Percentiles rank a stretch among this genome's conserved stretches.
phyloP scores from a whole-genome alignment of 2,797 vertebrate genomes.

The Sebastes umbrosus region DNA sequence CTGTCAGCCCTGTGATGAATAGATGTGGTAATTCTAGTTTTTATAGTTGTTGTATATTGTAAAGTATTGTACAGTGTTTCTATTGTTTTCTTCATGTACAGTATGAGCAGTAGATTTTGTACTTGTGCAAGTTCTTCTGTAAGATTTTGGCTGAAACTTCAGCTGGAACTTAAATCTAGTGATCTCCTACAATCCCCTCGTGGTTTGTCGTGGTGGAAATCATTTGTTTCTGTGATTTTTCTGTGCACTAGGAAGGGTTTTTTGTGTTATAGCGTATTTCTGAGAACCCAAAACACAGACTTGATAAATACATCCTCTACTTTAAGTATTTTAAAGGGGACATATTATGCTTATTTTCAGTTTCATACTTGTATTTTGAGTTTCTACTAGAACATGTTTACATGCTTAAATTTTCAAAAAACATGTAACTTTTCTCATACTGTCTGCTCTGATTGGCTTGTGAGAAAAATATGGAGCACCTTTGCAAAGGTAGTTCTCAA shows the following conservation, averaged over 20 bases:
- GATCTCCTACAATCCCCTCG: constrained; percentile 3
- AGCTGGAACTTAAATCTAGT: neutral
- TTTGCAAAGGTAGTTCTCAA: too few relatives aligned
- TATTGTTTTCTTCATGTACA: neutral
- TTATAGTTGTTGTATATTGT: neutral
- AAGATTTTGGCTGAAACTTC: constrained; percentile 2
- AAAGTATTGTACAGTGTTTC: neutral
- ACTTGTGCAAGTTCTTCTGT: neutral
- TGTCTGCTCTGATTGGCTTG: neutral
- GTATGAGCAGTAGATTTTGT: neutral
- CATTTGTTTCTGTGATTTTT: neutral
- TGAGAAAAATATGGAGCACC: too few relatives aligned
- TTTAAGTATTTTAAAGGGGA: neutral
- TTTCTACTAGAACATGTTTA: too few relatives aligned
- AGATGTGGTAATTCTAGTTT: neutral
- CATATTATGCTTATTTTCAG: neutral
- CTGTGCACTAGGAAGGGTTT: neutral
- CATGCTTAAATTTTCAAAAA: neutral
- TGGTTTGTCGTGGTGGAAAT: constrained; percentile 7
- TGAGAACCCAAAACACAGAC: neutral
- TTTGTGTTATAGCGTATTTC: neutral
- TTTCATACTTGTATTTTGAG: neutral
- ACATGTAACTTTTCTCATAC: neutral
- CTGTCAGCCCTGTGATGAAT: too few relatives aligned
- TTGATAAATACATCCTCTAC: neutral